A percentile compares a stretch with the other conserved stretches of the same genome.
These are phyloP conservation scores for Parascotia fuliginaria DNA, from an alignment of 2,888 invertebrate species.

Conservation along the genomic window DNA sequence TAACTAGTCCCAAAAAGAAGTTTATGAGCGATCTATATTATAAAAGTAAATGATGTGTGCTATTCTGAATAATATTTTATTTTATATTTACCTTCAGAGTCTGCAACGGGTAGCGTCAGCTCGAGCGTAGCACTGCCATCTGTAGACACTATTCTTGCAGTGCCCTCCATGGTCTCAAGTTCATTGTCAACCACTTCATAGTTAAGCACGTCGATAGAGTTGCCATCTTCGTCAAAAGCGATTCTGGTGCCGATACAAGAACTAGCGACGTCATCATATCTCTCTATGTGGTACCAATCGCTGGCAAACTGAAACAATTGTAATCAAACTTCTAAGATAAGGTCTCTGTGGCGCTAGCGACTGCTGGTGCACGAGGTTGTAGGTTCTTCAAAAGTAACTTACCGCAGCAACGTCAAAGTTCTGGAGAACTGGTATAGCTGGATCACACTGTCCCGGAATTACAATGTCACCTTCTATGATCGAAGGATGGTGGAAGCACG, in stretches of 20 bases:
- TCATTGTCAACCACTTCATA: conserved; percentile 66
- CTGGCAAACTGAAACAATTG: conserved; percentile 64
- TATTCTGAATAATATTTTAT: no score
- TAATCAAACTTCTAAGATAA: background rate
- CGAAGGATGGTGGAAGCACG: conserved; percentile 74
- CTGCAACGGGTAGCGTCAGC: conserved; percentile 55
- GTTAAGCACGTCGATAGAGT: conserved; percentile 60
- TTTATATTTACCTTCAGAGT: no score
- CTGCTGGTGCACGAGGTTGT: no score
- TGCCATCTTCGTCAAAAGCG: conserved; percentile 46
- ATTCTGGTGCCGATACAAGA: conserved; percentile 66
- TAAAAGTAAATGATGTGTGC: no score
- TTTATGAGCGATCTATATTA: no score
- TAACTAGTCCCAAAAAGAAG: no score
- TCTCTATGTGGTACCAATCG: conserved; percentile 72
- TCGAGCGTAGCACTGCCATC: conserved; percentile 61
- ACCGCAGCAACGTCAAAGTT: conserved; percentile 60
- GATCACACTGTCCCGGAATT: conserved; percentile 73
- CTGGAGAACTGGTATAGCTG: conserved; percentile 55
- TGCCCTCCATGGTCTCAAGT: conserved; percentile 58
- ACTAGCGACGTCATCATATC: conserved; percentile 61
- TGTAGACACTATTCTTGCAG: conserved; percentile 51
- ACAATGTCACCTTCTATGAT: conserved; percentile 51
- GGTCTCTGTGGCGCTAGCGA: background rate
- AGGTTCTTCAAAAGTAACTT: no score